Evolutionary conservation across 64 coral and sea anemone genomes (phyloP), one percentile per base, ranked within the genome.

Genomic region (Pocillopora damicornis): DNA sequence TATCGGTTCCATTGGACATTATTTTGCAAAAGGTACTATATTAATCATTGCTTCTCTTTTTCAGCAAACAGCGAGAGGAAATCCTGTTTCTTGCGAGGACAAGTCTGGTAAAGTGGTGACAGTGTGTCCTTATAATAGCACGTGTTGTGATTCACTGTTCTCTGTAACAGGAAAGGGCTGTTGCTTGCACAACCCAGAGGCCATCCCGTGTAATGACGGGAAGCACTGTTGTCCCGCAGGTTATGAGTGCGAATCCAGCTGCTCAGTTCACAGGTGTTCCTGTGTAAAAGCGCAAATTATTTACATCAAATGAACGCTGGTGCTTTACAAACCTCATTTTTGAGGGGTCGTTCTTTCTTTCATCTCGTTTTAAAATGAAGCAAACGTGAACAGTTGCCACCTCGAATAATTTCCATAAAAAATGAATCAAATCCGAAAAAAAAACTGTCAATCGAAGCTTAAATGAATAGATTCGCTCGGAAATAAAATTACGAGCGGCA

Each of bases 161-260:
- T 96, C 91, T 12, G 76, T n/a, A 13, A 76, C 90, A 42, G 90
- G 78, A 38, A 34, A 89, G 37, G 94, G 94, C 25, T 96, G 90
- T 59, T 96, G 94, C 74, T 75, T 88, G 42, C 42, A 7, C n/a
- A 57, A 75, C 61, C 37, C 79, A 9, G 22, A 96, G 10, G 94
- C 94, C 25, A 51, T 89, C 1, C 38, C 82, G 15, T 96, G 91
- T 77, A 60, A 75, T 16, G 94, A 96, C 74, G 91, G 77, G 17
- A 88, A 77, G 64, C 94, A 96, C 57, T 96, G 94, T 78, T 96
- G 94, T 93, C 90, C 90, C 77, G 88, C 80, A 82, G 90, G 66
- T 14, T 93, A 87, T 87, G 79, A 79, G 71, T 96, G 91, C 83
- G 90, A 95, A 60, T 7, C 90, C n/a, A 4, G 13, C 10, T 92